Evolutionary conservation across 2,113 vertebrate genomes (phyloP).

Genomic region (Phrynocephalus versicolor): DNA sequence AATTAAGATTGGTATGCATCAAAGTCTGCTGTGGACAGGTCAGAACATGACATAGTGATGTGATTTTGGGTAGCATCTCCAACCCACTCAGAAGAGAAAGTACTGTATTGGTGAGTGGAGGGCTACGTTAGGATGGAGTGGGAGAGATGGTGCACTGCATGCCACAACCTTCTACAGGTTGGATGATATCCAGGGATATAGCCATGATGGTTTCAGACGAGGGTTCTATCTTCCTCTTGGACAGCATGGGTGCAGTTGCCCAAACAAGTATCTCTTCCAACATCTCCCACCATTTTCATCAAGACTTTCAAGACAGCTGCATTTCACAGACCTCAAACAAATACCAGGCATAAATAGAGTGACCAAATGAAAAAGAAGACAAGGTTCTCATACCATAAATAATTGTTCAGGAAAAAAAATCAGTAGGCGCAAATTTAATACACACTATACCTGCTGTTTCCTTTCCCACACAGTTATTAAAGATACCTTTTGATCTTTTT

Average conservation of each 20-base stretch:
- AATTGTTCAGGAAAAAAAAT: too few species aligned
- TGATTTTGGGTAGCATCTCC: background rate
- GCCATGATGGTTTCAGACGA: background rate
- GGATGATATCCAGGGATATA: background rate
- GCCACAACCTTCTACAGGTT: background rate
- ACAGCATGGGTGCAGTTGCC: background rate
- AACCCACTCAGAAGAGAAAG: background rate
- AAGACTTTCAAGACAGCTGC: background rate
- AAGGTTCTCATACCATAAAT: too few species aligned
- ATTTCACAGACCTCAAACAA: background rate
- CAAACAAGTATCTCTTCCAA: background rate
- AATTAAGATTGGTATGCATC: background rate
- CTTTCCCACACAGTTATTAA: too few species aligned
- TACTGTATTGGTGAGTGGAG: background rate
- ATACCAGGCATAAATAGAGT: too few species aligned
- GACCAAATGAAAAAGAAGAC: too few species aligned
- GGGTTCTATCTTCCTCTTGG: too few species aligned
- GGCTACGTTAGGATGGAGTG: background rate
- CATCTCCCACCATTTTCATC: background rate
- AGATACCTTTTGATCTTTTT: too few species aligned
- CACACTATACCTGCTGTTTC: too few species aligned
- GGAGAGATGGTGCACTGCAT: background rate
- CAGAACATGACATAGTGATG: background rate
- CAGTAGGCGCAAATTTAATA: too few species aligned
- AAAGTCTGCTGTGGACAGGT: background rate